Percentiles rank a stretch among this genome's conserved stretches.
These are phyloP conservation scores for Chelidonichthys spinosus DNA, from an alignment of 2,797 vertebrate genomes.

Conservation along the genomic window DNA sequence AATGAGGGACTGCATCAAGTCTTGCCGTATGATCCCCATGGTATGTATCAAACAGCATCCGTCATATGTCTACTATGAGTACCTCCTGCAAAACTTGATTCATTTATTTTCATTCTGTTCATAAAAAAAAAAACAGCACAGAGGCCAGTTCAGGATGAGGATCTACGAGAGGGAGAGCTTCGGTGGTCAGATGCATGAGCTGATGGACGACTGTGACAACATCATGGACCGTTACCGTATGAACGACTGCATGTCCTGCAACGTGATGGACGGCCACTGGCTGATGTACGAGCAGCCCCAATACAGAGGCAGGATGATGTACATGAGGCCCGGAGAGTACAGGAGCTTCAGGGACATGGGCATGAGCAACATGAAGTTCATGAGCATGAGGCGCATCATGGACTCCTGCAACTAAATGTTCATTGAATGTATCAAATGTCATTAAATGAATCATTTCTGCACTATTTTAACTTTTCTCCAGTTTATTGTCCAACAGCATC, in stretches of 20 bases:
- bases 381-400: constrained; percentile 74
- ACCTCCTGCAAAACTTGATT: too few relatives aligned
- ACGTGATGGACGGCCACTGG: constrained; percentile 71
- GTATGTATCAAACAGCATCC: constrained; percentile 28
- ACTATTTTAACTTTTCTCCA: neutral
- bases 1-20: constrained; percentile 59
- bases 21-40: constrained; percentile 70
- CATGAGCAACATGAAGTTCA: constrained; percentile 58
- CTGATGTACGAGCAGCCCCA: constrained; percentile 77
- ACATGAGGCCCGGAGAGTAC: constrained; percentile 77
- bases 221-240: too few relatives aligned
- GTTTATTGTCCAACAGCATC: neutral
- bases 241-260: constrained; percentile 54
- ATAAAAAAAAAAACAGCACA: constrained; percentile 59
- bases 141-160: constrained; percentile 63
- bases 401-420: constrained; percentile 51
- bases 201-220: constrained; percentile 72
- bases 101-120: too few relatives aligned
- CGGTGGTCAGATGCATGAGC: constrained; percentile 43
- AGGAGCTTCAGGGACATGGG: constrained; percentile 76
- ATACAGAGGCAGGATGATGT: constrained; percentile 75
- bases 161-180: constrained; percentile 72
- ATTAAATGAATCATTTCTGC: constrained; percentile 38
- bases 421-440: constrained; percentile 3
- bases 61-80: too few relatives aligned